Conservation (phyloP, 2,113 vertebrate genomes). For the Pontoporia blainvillei region DNA sequence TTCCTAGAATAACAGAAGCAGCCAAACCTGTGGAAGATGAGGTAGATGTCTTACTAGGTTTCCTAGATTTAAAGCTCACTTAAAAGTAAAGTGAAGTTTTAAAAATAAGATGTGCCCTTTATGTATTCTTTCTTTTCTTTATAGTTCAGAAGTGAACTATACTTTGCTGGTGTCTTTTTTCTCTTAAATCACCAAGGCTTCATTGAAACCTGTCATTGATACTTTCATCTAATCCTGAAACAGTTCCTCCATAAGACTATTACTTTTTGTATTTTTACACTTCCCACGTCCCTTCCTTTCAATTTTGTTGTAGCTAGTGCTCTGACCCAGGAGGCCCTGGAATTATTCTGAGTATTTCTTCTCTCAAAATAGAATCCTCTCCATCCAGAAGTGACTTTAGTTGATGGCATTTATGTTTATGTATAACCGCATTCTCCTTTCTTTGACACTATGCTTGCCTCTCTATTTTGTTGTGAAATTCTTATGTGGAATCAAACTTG, state of each 20-base stretch:
- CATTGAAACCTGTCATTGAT: not conserved
- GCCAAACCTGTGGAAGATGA: not conserved
- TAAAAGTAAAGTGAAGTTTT: not conserved
- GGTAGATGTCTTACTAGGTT: not conserved
- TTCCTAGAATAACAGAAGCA: not conserved
- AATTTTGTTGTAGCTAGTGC: not conserved
- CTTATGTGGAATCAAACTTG: not conserved
- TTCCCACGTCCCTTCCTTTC: not conserved
- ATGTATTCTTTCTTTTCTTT: not conserved
- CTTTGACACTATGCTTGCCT: not conserved
- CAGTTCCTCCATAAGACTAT: not conserved
- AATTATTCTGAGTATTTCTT: not conserved
- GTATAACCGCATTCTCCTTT: not conserved
- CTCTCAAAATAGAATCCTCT: not conserved
- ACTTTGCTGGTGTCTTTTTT: not conserved
- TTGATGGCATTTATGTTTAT: not conserved
- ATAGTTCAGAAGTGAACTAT: not conserved
- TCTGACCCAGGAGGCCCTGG: not conserved
- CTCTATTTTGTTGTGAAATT: not conserved
- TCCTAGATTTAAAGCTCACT: not conserved
- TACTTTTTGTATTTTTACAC: not conserved
- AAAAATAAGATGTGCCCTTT: not conserved
- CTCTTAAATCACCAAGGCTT: not conserved
- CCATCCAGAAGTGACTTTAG: not conserved
- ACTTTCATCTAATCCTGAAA: not conserved